Conservation (phyloP, 37 sponge, comb jelly and placozoan genomes). For the Aphrocallistes beatrix region DNA sequence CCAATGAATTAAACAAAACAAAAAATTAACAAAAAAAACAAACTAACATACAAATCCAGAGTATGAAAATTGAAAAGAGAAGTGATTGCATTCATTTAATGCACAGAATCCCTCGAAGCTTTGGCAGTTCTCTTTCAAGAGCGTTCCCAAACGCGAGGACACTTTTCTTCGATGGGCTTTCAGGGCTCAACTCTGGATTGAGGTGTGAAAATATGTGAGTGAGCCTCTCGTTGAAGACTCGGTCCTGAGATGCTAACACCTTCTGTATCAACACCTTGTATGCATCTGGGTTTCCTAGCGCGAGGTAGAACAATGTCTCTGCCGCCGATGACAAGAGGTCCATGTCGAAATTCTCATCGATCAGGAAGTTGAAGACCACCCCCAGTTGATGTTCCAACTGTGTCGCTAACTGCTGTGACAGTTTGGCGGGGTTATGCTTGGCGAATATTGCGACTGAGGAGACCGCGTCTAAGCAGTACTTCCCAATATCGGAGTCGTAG, state of each 20-base stretch:
- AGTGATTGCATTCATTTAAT: neutral
- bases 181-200: neutral
- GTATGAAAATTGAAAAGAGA: neutral
- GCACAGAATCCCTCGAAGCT: conserved; percentile 15
- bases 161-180: neutral
- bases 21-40: neutral
- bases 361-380: neutral
- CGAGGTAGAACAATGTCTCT: conserved; percentile 9
- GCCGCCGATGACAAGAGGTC: neutral
- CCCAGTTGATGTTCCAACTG: neutral
- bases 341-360: conserved; percentile 5
- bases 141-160: neutral
- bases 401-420: neutral
- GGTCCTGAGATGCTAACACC: neutral
- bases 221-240: neutral
- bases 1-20: neutral
- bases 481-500: neutral
- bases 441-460: neutral
- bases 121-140: neutral
- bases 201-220: conserved; percentile 7
- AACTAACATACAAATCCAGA: conserved; percentile 1
- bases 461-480: neutral
- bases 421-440: neutral
- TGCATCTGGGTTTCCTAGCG: neutral
- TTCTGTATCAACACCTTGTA: neutral